Percentiles rank a stretch among this genome's conserved stretches.
phyloP scores from a whole-genome alignment of 92 coral and sea anemone genomes.

The Hydrozoanthus gracilis region DNA sequence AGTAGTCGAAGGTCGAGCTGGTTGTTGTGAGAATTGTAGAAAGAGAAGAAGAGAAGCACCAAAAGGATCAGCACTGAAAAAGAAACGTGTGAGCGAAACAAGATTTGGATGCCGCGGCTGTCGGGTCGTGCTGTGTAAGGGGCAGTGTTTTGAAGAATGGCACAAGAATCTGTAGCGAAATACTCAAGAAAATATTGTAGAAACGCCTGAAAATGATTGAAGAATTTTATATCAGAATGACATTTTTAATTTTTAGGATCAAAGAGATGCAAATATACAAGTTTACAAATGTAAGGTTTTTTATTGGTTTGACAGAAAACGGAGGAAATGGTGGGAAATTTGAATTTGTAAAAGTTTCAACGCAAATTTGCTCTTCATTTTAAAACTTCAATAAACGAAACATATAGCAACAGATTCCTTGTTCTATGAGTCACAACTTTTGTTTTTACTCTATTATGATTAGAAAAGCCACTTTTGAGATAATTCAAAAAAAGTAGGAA shows the following conservation, averaged over 20 bases:
- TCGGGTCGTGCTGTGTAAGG: constrained; percentile 16
- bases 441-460: constrained; percentile 20
- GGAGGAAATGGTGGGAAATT: constrained; percentile 29
- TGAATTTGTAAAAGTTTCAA: constrained; percentile 23
- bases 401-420: constrained; percentile 14
- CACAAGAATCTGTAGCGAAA: constrained; percentile 11
- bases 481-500: not conserved
- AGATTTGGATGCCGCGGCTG: constrained; percentile 16
- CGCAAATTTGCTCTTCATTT: constrained; percentile 1
- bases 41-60: constrained; percentile 14
- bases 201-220: not conserved
- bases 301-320: constrained; percentile 8
- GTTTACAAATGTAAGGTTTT: not conserved
- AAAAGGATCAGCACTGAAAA: constrained; percentile 10
- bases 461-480: constrained; percentile 29
- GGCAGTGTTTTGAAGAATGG: constrained; percentile 15
- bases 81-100: constrained; percentile 13
- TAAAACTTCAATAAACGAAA: constrained; percentile 31
- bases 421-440: constrained; percentile 36
- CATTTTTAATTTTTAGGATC: not conserved
- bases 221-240: not conserved
- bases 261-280: constrained; percentile 7
- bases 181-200: not conserved
- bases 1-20: constrained; percentile 16
- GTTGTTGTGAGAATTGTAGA: constrained; percentile 17